Conservation (phyloP, 2,113 vertebrate genomes). For the Urocolius indicus region DNA sequence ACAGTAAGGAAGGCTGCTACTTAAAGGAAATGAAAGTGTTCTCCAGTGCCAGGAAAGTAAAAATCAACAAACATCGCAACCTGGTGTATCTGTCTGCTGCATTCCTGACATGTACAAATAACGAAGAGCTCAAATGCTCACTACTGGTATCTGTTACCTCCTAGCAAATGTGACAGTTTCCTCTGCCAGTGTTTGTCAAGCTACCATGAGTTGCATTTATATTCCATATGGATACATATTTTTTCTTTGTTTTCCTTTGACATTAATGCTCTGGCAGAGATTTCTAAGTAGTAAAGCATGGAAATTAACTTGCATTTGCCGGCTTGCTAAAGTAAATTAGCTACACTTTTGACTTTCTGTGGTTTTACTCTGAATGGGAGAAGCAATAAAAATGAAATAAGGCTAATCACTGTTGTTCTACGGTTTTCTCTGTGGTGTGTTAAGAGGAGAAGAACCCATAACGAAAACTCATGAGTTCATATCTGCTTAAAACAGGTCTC, state of each 20-base stretch:
- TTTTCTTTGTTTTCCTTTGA: constrained; percentile 56
- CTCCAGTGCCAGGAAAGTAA: neutral
- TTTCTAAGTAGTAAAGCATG: constrained; percentile 65
- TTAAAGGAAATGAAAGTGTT: neutral
- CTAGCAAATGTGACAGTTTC: neutral
- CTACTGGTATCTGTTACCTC: neutral
- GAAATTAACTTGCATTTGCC: constrained; percentile 73
- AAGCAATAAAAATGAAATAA: constrained; percentile 80
- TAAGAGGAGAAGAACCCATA: constrained; percentile 68
- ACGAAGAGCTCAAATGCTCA: neutral
- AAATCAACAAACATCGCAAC: neutral
- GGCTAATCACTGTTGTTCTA: constrained; percentile 69
- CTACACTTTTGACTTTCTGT: constrained; percentile 73
- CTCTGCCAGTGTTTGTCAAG: constrained; percentile 21
- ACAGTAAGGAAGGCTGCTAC: neutral
- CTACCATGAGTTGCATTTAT: neutral
- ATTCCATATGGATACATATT: neutral
- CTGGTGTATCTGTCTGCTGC: neutral
- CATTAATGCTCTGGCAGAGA: constrained; percentile 57
- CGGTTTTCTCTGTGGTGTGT: constrained; percentile 65
- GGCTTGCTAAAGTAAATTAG: constrained; percentile 75
- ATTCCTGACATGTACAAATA: neutral
- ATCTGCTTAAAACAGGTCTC: constrained; percentile 74
- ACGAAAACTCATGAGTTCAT: constrained; percentile 65
- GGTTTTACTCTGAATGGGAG: constrained; percentile 65